Percentiles rank a stretch among this genome's conserved stretches.
These are phyloP conservation scores for Apodemia zela DNA, from an alignment of 2,888 invertebrate genomes.

Conservation along the genomic window DNA sequence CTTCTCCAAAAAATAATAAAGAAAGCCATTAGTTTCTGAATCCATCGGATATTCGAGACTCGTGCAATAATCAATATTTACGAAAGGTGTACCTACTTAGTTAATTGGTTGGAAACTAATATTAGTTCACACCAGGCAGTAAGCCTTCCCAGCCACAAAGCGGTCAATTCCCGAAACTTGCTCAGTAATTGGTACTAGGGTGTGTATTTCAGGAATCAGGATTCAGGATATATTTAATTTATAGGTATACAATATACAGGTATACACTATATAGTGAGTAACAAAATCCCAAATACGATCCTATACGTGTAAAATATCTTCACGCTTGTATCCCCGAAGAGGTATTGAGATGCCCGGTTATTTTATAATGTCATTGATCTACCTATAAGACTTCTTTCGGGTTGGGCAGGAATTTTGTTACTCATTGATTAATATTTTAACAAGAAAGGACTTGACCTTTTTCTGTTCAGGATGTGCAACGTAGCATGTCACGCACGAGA, in stretches of 20 bases:
- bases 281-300: too few relatives aligned
- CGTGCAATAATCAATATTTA: background rate
- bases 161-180: background rate
- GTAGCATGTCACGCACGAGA: too few relatives aligned
- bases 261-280: background rate
- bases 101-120: conserved; percentile 14
- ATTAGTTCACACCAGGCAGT: background rate
- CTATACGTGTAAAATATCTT: too few relatives aligned
- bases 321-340: too few relatives aligned
- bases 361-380: too few relatives aligned
- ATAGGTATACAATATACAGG: too few relatives aligned
- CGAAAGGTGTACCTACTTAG: conserved; percentile 6
- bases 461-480: too few relatives aligned
- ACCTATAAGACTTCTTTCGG: too few relatives aligned
- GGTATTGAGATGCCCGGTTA: too few relatives aligned
- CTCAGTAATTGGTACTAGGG: background rate
- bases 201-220: background rate
- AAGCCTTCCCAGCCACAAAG: conserved; percentile 6
- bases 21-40: background rate
- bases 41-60: background rate
- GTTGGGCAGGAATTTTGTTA: too few relatives aligned
- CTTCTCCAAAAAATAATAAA: background rate
- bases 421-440: too few relatives aligned
- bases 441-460: too few relatives aligned
- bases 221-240: background rate